Conservation (phyloP, 2,888 invertebrate genomes). For the Sussaba pulchella region DNA sequence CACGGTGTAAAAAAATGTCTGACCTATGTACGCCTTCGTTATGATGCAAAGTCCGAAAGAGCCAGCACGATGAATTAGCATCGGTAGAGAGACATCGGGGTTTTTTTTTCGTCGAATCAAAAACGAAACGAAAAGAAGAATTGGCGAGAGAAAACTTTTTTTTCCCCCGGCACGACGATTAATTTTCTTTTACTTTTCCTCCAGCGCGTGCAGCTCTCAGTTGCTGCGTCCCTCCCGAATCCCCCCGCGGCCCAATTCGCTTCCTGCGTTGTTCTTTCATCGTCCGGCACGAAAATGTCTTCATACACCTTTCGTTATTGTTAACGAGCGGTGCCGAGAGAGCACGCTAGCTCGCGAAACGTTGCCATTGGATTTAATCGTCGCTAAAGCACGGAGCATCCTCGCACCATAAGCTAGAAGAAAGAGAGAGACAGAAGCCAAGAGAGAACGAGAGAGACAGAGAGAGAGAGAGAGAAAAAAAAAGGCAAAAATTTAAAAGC, state of each 20-base stretch:
- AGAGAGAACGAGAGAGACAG: neutral
- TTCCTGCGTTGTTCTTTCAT: neutral
- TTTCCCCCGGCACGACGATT: slow-evolving; percentile 18
- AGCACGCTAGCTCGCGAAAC: neutral
- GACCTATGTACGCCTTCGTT: too few relatives aligned
- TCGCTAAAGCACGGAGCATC: neutral
- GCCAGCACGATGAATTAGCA: neutral
- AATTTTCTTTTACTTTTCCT: slow-evolving; percentile 34
- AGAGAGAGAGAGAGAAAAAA: neutral
- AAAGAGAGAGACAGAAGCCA: neutral
- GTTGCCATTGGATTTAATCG: slow-evolving; percentile 50
- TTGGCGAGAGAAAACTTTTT: slow-evolving; percentile 2
- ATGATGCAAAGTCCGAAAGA: neutral
- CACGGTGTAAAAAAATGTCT: too few relatives aligned
- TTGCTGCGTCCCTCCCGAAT: slow-evolving; percentile 6
- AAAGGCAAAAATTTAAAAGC: too few relatives aligned
- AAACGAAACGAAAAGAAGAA: slow-evolving; percentile 1
- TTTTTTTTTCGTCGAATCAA: slow-evolving; percentile 33
- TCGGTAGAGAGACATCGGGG: neutral
- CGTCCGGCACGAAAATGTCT: slow-evolving; percentile 13
- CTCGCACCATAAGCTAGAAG: neutral
- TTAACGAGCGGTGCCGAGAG: slow-evolving; percentile 34
- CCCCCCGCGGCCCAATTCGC: slow-evolving; percentile 19
- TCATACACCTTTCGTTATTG: slow-evolving; percentile 49
- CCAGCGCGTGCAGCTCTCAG: neutral